phyloP scores from a whole-genome alignment of 2,797 vertebrate species.

The Malurus splendens region DNA sequence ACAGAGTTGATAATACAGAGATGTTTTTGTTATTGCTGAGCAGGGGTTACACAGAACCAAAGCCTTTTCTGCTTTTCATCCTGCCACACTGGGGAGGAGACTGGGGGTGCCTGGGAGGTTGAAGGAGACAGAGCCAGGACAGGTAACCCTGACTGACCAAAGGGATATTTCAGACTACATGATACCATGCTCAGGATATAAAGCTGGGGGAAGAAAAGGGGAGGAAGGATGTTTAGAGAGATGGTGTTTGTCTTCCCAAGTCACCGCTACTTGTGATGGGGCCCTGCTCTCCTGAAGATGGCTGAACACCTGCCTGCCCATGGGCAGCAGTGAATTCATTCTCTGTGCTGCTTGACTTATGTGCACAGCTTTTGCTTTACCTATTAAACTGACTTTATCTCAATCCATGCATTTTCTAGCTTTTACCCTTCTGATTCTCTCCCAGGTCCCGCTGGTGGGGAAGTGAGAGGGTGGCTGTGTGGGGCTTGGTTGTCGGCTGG shows the following conservation, averaged over 20 bases:
- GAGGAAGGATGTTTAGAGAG: neutral
- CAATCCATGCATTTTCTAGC: neutral
- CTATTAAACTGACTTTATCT: neutral
- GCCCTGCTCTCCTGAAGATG: neutral
- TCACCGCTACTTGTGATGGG: rapidly evolving
- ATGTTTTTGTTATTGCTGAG: neutral
- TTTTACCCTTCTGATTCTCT: neutral
- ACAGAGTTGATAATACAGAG: neutral
- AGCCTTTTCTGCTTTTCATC: neutral
- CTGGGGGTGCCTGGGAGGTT: neutral
- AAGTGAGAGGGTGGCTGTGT: rapidly evolving
- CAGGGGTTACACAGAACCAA: neutral
- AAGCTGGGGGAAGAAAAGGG: neutral
- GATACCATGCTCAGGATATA: neutral
- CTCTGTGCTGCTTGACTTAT: neutral
- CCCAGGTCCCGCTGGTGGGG: neutral
- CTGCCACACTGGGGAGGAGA: neutral
- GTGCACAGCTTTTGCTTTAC: neutral
- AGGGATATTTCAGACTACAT: neutral
- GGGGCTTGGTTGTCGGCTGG: neutral
- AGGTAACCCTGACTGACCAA: neutral
- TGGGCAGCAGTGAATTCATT: neutral
- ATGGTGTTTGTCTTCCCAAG: neutral
- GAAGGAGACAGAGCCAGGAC: neutral
- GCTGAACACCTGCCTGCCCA: neutral